Percentiles rank a stretch among this genome's conserved stretches.
Conservation (phyloP, 2,113 vertebrate genomes). For the Thermophis baileyi region DNA sequence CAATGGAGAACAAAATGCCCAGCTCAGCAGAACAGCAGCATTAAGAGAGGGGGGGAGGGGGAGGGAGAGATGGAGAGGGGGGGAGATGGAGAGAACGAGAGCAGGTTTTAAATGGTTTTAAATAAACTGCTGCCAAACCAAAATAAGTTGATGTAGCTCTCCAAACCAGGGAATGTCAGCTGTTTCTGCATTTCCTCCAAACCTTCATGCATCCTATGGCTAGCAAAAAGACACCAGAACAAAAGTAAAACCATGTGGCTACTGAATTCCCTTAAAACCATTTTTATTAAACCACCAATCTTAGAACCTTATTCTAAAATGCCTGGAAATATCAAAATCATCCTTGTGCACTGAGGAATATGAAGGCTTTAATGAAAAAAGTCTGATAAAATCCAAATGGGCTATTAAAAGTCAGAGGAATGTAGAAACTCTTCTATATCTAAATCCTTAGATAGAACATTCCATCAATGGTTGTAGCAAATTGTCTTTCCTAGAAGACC, state of each 20-base stretch:
- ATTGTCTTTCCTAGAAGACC: slow-evolving; percentile 25
- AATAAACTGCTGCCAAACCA: background rate
- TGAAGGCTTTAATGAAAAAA: slow-evolving; percentile 23
- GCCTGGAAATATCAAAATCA: background rate
- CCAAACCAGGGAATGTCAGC: background rate
- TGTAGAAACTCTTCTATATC: slow-evolving; percentile 17
- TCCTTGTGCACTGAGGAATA: slow-evolving; percentile 19
- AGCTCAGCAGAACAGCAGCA: background rate
- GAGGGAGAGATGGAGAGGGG: background rate
- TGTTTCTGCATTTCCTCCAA: background rate
- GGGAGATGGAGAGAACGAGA: background rate
- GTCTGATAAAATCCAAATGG: slow-evolving; percentile 29
- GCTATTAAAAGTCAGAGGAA: slow-evolving; percentile 8
- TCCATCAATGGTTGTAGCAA: slow-evolving; percentile 46
- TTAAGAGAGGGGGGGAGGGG: background rate
- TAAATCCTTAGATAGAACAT: slow-evolving; percentile 32
- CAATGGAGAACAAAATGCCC: background rate
- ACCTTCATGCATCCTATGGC: background rate
- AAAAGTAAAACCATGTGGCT: background rate
- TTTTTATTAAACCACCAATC: background rate
- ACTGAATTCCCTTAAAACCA: background rate
- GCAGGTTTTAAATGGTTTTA: background rate
- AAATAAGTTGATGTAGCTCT: background rate
- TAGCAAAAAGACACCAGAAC: background rate
- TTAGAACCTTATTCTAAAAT: background rate